These are phyloP conservation scores for Buphagus erythrorhynchus DNA, from an alignment of 2,797 vertebrate genomes.

Conservation along the genomic window DNA sequence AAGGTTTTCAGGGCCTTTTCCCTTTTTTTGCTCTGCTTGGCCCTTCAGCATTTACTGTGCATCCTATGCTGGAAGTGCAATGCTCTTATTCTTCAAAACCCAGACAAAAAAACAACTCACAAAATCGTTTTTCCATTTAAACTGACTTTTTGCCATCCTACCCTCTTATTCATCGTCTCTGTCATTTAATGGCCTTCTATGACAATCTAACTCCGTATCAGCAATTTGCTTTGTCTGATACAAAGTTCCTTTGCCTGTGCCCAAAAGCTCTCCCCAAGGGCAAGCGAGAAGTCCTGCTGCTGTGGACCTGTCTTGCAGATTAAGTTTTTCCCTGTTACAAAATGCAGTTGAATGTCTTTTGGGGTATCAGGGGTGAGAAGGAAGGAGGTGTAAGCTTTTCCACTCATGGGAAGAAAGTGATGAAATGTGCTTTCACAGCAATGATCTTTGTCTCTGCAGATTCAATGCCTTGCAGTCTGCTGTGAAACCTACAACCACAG, in stretches of 20 bases:
- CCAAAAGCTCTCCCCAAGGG: neutral
- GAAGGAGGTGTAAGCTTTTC: constrained; percentile 30
- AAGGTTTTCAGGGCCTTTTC: constrained; percentile 36
- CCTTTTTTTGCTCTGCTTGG: constrained; percentile 44
- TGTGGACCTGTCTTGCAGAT: neutral
- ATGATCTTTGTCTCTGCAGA: neutral
- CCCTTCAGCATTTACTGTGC: constrained; percentile 41
- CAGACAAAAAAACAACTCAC: neutral
- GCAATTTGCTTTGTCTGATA: constrained; percentile 28
- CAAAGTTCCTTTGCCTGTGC: neutral
- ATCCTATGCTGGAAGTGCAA: neutral
- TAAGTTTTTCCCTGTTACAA: neutral
- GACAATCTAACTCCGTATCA: constrained; percentile 17
- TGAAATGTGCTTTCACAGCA: constrained; percentile 37
- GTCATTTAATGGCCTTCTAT: constrained; percentile 51
- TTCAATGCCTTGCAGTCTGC: neutral
- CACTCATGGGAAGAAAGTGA: constrained; percentile 2
- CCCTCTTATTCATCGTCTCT: neutral
- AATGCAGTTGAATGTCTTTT: neutral
- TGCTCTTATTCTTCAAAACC: neutral
- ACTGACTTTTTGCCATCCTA: neutral
- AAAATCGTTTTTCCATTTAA: neutral
- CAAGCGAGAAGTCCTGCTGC: neutral
- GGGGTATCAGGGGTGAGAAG: neutral
- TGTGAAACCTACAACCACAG: neutral